Conservation (phyloP, 2,797 vertebrate genomes). For the Oryzias dopingdopingensis region DNA sequence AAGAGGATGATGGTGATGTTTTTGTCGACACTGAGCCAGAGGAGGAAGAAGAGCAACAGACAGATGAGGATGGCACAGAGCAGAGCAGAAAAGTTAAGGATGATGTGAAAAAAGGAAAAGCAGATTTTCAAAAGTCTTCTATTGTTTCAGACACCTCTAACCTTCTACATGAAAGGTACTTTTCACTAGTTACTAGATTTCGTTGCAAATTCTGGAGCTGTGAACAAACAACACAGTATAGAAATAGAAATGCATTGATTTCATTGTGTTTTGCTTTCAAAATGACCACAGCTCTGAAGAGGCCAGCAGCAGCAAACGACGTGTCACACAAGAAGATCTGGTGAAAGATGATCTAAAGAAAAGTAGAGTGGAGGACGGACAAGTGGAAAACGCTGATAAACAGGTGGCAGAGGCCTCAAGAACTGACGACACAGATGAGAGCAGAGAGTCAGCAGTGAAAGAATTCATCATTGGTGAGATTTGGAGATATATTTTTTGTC, state of each 20-base stretch:
- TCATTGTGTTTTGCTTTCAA: neutral
- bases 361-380: constrained; percentile 66
- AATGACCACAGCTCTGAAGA: constrained; percentile 52
- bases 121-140: constrained; percentile 10
- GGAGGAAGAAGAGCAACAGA: constrained; percentile 36
- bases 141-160: constrained; percentile 15
- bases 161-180: constrained; percentile 56
- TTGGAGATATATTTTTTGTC: neutral
- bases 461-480: constrained; percentile 69
- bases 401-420: constrained; percentile 24
- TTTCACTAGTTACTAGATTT: neutral
- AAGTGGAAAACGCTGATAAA: constrained; percentile 11
- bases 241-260: constrained; percentile 1
- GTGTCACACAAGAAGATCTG: constrained; percentile 62
- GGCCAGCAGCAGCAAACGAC: constrained; percentile 69
- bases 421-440: constrained; percentile 40
- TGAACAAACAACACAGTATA: neutral
- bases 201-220: neutral
- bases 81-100: constrained; percentile 24
- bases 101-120: constrained; percentile 25
- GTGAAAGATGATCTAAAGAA: constrained; percentile 79
- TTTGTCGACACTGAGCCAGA: constrained; percentile 41
- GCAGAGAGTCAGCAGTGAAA: constrained; percentile 17
- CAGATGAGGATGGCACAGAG: constrained; percentile 15
- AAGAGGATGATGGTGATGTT: constrained; percentile 7